These are phyloP conservation scores for Liparis tanakae DNA, from an alignment of 2,797 vertebrate species.

Conservation along the genomic window DNA sequence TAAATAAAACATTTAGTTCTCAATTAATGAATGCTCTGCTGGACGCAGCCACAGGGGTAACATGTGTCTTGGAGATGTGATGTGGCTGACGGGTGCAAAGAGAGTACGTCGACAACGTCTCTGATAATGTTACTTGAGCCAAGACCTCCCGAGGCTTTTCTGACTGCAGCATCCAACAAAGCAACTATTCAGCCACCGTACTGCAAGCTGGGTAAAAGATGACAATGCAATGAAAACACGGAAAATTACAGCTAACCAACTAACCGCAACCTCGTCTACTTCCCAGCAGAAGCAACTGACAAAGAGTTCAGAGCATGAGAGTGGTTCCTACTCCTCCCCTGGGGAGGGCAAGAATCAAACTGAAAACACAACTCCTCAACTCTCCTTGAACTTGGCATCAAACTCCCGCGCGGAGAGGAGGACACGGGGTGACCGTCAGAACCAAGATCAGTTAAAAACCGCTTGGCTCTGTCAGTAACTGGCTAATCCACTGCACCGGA, in stretches of 20 bases:
- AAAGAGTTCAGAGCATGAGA: slow-evolving; percentile 13
- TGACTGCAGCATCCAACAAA: slow-evolving; percentile 36
- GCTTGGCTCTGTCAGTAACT: slow-evolving; percentile 46
- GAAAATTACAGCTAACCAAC: slow-evolving; percentile 24
- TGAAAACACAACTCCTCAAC: slow-evolving; percentile 47
- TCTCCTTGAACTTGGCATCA: slow-evolving; percentile 55
- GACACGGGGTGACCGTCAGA: slow-evolving; percentile 46
- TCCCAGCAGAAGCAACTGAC: slow-evolving; percentile 31
- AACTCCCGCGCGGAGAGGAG: slow-evolving; percentile 27
- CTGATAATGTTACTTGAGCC: slow-evolving; percentile 11
- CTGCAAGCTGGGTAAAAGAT: slow-evolving; percentile 27
- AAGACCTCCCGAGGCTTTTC: slow-evolving; percentile 8
- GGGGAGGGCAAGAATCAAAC: slow-evolving; percentile 24
- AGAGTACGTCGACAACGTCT: slow-evolving; percentile 22
- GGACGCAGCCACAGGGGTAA: background rate
- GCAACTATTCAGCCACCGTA: slow-evolving; percentile 29
- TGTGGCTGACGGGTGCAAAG: background rate
- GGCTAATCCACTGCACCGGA: slow-evolving; percentile 60
- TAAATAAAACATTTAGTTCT: background rate
- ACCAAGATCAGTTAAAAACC: slow-evolving; percentile 53
- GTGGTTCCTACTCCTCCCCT: slow-evolving; percentile 28
- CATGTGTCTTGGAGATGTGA: background rate
- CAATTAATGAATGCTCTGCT: background rate
- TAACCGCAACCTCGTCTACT: slow-evolving; percentile 29
- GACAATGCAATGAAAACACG: slow-evolving; percentile 48